Evolutionary conservation across 2,888 invertebrate genomes (phyloP).

Genomic region (Oeneis ivallda): DNA sequence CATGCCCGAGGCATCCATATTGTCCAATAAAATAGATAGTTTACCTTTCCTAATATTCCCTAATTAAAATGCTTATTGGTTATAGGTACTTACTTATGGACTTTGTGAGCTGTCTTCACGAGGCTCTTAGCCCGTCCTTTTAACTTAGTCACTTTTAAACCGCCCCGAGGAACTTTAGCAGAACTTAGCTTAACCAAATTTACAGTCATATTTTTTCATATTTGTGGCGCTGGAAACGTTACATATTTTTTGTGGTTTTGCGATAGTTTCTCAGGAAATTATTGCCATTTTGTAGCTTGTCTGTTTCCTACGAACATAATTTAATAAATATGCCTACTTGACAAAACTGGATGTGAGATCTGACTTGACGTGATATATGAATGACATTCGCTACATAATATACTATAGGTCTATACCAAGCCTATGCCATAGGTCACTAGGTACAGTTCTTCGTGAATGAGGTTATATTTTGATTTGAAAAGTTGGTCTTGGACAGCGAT

Average conservation of each 20-base stretch:
- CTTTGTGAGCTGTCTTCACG: slow-evolving; percentile 15
- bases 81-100: neutral
- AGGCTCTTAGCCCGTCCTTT: slow-evolving; percentile 11
- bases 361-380: too few relatives aligned
- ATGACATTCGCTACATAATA: too few relatives aligned
- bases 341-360: too few relatives aligned
- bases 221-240: slow-evolving; percentile 7
- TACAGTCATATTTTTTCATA: slow-evolving; percentile 29
- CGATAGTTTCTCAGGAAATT: neutral
- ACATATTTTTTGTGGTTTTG: neutral
- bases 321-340: neutral
- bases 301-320: neutral
- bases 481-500: too few relatives aligned
- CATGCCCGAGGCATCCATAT: too few relatives aligned
- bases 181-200: neutral
- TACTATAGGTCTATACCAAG: too few relatives aligned
- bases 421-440: too few relatives aligned
- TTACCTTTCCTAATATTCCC: too few relatives aligned
- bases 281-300: neutral
- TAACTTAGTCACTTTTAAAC: neutral
- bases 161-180: neutral
- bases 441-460: too few relatives aligned
- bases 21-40: too few relatives aligned
- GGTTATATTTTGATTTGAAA: too few relatives aligned
- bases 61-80: neutral